Evolutionary conservation across 23 tunicate genomes (phyloP).

Genomic region (Pegea sp.): DNA sequence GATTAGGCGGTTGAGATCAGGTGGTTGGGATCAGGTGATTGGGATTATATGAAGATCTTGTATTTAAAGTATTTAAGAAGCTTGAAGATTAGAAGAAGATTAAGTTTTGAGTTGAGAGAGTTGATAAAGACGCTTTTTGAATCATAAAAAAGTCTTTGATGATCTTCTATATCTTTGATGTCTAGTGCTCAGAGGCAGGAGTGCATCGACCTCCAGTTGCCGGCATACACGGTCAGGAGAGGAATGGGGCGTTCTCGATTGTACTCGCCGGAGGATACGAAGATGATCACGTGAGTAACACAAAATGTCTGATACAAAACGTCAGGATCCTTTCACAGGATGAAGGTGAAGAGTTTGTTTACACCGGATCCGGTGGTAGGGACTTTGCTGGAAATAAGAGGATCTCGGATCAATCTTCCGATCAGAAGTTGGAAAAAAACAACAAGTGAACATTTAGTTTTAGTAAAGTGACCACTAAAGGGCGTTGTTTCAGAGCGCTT

Average conservation of each 20-base stretch:
- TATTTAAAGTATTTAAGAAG: too few species aligned
- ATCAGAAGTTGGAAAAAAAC: slow-evolving; percentile 53
- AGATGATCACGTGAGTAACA: slow-evolving; percentile 36
- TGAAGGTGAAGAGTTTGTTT: slow-evolving; percentile 59
- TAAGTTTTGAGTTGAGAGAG: too few species aligned
- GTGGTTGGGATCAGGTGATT: too few species aligned
- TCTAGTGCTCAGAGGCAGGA: too few species aligned
- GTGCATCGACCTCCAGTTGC: slow-evolving; percentile 86
- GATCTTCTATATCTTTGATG: too few species aligned
- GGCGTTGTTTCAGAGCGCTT: background rate
- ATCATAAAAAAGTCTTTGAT: too few species aligned
- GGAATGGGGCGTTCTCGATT: slow-evolving; percentile 51
- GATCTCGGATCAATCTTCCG: slow-evolving; percentile 79
- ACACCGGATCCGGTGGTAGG: slow-evolving; percentile 84
- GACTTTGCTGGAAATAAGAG: slow-evolving; percentile 75
- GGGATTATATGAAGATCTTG: too few species aligned
- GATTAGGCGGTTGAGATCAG: too few species aligned
- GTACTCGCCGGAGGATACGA: slow-evolving; percentile 91
- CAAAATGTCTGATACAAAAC: background rate
- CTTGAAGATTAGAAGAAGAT: too few species aligned
- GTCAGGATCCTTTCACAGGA: slow-evolving; percentile 10
- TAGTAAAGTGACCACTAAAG: too few species aligned
- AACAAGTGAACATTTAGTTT: slow-evolving; percentile 22
- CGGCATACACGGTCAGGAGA: slow-evolving; percentile 74
- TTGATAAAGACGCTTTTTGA: too few species aligned